Conservation (phyloP, 2,888 invertebrate species). For the Phalera bucephala region DNA sequence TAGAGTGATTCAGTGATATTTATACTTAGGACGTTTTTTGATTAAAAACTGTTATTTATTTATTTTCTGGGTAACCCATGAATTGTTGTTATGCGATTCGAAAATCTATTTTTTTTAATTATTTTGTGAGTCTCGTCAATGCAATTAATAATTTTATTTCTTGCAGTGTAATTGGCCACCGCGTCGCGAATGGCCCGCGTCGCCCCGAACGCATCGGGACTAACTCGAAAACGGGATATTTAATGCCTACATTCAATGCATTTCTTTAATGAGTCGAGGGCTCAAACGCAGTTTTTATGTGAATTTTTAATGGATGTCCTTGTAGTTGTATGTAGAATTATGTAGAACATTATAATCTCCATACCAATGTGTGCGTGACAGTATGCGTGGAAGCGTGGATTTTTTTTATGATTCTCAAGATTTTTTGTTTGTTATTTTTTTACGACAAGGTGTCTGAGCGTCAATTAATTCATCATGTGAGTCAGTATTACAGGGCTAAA, state of each 20-base stretch:
- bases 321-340: slow-evolving; percentile 33
- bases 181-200: slow-evolving; percentile 19
- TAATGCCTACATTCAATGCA: slow-evolving; percentile 51
- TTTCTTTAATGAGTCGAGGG: slow-evolving; percentile 66
- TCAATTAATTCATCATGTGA: slow-evolving; percentile 69
- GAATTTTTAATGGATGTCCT: slow-evolving; percentile 70
- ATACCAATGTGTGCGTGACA: slow-evolving; percentile 20
- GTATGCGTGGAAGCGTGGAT: slow-evolving; percentile 32
- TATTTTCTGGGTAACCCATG: background rate
- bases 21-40: slow-evolving; percentile 1
- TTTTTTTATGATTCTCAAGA: slow-evolving; percentile 49
- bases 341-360: slow-evolving; percentile 57
- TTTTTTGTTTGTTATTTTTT: slow-evolving; percentile 35
- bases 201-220: slow-evolving; percentile 19
- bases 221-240: slow-evolving; percentile 26
- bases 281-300: slow-evolving; percentile 76
- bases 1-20: background rate
- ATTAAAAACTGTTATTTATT: background rate
- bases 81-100: background rate
- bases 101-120: background rate
- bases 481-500: slow-evolving; percentile 79
- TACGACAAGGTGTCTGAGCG: slow-evolving; percentile 37
- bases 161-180: slow-evolving; percentile 62
- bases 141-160: slow-evolving; percentile 33
- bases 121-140: background rate